Percentiles rank a stretch among this genome's conserved stretches.
Evolutionary conservation across 2,888 invertebrate species (phyloP).

Genomic region (Lycia hirtaria): DNA sequence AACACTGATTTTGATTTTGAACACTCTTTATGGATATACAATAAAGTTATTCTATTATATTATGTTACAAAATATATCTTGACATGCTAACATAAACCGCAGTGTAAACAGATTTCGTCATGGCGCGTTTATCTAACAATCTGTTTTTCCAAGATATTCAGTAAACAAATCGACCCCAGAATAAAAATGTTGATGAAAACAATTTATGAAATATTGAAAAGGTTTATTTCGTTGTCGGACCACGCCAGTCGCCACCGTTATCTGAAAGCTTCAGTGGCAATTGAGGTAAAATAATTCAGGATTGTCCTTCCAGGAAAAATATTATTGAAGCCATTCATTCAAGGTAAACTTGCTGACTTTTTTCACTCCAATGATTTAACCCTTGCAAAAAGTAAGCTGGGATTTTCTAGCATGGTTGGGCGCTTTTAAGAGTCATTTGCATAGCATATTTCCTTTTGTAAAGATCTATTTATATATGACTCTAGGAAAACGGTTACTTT

Average conservation of each 20-base stretch:
- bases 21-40: not conserved
- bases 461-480: not conserved
- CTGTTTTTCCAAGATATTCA: not conserved
- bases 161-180: slow-evolving; percentile 29
- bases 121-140: not conserved
- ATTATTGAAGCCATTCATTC: slow-evolving; percentile 32
- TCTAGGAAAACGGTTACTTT: not conserved
- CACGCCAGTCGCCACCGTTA: slow-evolving; percentile 25
- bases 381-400: slow-evolving; percentile 14
- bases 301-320: slow-evolving; percentile 38
- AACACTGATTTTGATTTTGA: too few relatives aligned
- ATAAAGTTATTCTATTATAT: not conserved
- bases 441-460: slow-evolving; percentile 1
- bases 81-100: not conserved
- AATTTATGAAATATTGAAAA: slow-evolving; percentile 33
- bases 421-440: not conserved
- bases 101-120: not conserved
- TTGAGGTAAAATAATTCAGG: slow-evolving; percentile 37
- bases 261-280: slow-evolving; percentile 37
- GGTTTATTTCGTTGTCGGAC: slow-evolving; percentile 29
- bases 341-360: slow-evolving; percentile 31
- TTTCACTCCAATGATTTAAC: slow-evolving; percentile 32
- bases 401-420: slow-evolving; percentile 9
- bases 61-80: not conserved
- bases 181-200: slow-evolving; percentile 29